These are phyloP conservation scores for Notocelia uddmanniana DNA, from an alignment of 2,888 invertebrate genomes.

Conservation along the genomic window DNA sequence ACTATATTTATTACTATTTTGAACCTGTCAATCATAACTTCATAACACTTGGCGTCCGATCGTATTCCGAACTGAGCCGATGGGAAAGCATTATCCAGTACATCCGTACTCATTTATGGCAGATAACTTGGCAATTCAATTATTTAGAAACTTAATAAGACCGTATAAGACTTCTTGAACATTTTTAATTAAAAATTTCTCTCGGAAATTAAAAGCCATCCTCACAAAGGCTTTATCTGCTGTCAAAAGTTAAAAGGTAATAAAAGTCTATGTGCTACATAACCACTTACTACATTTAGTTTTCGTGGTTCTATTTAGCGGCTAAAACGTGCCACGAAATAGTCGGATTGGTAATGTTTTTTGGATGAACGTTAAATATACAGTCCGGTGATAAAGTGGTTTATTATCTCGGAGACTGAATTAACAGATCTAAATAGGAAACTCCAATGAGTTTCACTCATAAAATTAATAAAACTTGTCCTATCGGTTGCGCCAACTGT, in stretches of 20 bases:
- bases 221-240: background rate
- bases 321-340: background rate
- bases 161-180: constrained; percentile 11
- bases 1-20: no score
- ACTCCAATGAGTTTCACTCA: background rate
- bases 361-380: no score
- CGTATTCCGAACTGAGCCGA: no score
- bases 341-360: background rate
- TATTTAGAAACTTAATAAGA: constrained; percentile 6
- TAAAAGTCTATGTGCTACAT: background rate
- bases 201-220: constrained; percentile 22
- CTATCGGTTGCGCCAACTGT: no score
- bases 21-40: no score
- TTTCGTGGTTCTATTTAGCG: background rate
- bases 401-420: background rate
- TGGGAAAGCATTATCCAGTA: no score
- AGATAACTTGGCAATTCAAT: background rate
- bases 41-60: no score
- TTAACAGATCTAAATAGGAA: background rate
- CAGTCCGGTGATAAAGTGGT: no score
- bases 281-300: background rate
- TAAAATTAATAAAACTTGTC: no score
- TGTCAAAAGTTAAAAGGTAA: background rate
- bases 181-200: constrained; percentile 26
- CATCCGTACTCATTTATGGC: background rate